phyloP scores from a whole-genome alignment of 2,113 vertebrate species.

The Crocuta crocuta region DNA sequence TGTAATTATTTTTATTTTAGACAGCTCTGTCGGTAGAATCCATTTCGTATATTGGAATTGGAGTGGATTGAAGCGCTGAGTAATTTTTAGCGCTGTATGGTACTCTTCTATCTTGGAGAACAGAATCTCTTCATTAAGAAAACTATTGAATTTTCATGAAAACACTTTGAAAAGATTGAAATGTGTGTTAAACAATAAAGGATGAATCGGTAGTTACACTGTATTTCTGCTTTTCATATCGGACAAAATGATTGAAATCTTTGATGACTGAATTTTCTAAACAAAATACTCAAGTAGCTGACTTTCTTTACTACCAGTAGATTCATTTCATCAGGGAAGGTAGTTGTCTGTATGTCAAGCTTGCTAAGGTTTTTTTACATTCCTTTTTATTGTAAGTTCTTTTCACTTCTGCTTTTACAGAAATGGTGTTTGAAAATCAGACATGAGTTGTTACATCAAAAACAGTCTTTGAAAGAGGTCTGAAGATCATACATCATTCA shows the following conservation, averaged over 20 bases:
- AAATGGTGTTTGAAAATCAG: conserved; percentile 23
- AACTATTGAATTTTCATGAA: background rate
- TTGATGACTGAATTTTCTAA: conserved; percentile 44
- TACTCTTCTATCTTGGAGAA: background rate
- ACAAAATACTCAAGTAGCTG: background rate
- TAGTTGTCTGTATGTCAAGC: background rate
- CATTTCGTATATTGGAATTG: background rate
- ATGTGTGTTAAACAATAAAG: background rate
- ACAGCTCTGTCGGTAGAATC: conserved; percentile 21
- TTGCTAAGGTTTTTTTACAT: background rate
- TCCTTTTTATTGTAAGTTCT: background rate
- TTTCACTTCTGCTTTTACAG: background rate
- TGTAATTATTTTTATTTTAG: conserved; percentile 18
- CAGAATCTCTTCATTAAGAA: conserved; percentile 14
- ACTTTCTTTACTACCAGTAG: background rate
- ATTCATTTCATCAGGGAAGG: background rate
- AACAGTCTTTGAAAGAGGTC: conserved; percentile 3
- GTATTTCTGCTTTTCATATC: background rate
- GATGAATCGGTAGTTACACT: background rate
- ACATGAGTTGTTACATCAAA: background rate
- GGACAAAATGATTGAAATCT: background rate
- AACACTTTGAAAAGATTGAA: background rate
- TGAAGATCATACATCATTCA: background rate
- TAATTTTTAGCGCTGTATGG: background rate
- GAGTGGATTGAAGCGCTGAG: conserved; percentile 8